Evolutionary conservation across 2,113 vertebrate genomes (phyloP), one percentile per base, ranked within the genome.

Genomic region (Pelecanoides urinatrix): DNA sequence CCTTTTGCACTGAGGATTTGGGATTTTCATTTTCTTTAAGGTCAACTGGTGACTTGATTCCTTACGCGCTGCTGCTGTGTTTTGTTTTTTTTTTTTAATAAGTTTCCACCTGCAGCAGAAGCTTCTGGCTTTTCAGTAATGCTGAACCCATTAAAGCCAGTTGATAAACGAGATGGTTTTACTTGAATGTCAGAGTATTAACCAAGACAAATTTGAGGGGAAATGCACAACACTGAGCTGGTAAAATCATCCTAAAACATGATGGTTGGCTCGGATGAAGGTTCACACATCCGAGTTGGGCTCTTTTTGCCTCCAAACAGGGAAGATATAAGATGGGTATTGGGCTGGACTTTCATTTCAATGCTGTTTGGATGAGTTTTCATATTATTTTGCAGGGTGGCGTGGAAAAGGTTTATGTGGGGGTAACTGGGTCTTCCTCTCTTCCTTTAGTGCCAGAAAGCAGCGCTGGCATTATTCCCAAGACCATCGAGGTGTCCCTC

Each of bases 401-500:
- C 10, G 4, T 65, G 44, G 27, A 56, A 50, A 55, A 76, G 9
- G 4, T 62, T 84, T 74, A 7, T 84, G 36, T 81, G 29, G 16
- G 42, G 8, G 21, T 96, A 93, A 95, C 71, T 65, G 36, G 13
- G 22, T 94, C 9, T 65, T 95, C 55, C 36, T 96, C 65, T 83
- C 17, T 90, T 65, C 67, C 29, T 68, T 59, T 61, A 99, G 99
- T 99, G 73, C 99, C 99, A 9, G 99, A 98, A 86, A 99, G 98
- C 95, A 98, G 98, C 26, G 98, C 98, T 40, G 99, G 98, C 90
- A 97, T 99, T 94, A 95, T 99, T 96, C 98, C 99, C 72, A 99
- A 99, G 98, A 99, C 99, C 13, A 98, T 99, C 17, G 99, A 99
- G 29, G 98, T 99, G 97, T 98, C 98, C 63, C 98, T 99, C 87